Conservation (phyloP, 2,113 vertebrate species). For the Pteronura brasiliensis region DNA sequence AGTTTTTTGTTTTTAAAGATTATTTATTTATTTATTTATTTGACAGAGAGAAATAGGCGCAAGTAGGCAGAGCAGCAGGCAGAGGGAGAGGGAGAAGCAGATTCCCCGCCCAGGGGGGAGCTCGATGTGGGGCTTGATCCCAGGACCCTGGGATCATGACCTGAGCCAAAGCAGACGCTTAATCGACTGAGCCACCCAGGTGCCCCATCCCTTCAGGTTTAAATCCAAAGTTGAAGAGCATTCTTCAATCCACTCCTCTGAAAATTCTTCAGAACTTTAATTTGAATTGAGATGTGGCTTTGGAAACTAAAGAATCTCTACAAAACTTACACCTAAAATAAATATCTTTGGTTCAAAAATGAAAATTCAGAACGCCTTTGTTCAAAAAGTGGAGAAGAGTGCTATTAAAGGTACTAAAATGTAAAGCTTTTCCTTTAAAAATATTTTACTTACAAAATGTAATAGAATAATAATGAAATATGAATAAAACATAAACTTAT, state of each 20-base stretch:
- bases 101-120: not conserved
- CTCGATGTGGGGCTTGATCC: accelerated
- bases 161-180: not conserved
- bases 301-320: not conserved
- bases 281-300: not conserved
- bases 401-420: not conserved
- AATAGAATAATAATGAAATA: not conserved
- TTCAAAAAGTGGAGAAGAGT: not conserved
- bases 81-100: not conserved
- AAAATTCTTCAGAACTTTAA: not conserved
- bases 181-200: not conserved
- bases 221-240: not conserved
- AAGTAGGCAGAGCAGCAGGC: not conserved
- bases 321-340: not conserved
- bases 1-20: not conserved
- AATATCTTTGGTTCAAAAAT: not conserved
- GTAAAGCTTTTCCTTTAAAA: not conserved
- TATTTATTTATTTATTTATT: not conserved
- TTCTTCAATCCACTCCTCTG: not conserved
- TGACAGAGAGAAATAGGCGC: not conserved
- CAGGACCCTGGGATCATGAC: not conserved
- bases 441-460: not conserved
- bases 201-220: not conserved
- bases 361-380: not conserved
- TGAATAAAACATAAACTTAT: not conserved